A percentile compares a stretch with the other conserved stretches of the same genome.
phyloP scores from a whole-genome alignment of 2,113 vertebrate genomes.

The Petromus typicus region DNA sequence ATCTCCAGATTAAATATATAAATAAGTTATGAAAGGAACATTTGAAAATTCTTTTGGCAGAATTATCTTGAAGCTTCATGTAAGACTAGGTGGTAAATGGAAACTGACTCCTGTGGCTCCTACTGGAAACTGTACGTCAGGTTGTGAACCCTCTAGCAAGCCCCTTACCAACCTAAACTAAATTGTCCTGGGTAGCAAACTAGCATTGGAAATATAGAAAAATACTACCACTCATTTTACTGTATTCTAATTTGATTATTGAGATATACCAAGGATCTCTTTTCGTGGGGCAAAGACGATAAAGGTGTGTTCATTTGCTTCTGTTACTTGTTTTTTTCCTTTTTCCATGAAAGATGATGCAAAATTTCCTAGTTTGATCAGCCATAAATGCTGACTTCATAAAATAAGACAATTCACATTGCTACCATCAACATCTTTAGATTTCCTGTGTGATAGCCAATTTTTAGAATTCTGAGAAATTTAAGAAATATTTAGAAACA shows the following conservation, averaged over 20 bases:
- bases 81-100: background rate
- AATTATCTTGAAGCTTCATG: background rate
- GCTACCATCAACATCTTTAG: background rate
- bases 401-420: background rate
- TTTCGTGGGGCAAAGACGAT: background rate
- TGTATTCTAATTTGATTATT: background rate
- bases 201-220: background rate
- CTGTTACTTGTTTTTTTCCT: background rate
- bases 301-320: background rate
- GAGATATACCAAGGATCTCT: background rate
- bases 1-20: conserved; percentile 17
- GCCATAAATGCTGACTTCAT: background rate
- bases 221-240: background rate
- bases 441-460: background rate
- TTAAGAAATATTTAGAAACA: conserved; percentile 14
- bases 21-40: conserved; percentile 23
- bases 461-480: background rate
- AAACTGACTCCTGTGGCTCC: background rate
- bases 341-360: background rate
- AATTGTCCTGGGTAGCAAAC: background rate
- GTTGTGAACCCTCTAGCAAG: background rate
- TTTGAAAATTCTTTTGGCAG: background rate
- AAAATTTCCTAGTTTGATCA: background rate
- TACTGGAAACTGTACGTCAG: background rate
- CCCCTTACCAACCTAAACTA: background rate